A percentile compares a stretch with the other conserved stretches of the same genome.
Evolutionary conservation across 1,140 invertebrate genomes (phyloP).

Genomic region (Apis florea): DNA sequence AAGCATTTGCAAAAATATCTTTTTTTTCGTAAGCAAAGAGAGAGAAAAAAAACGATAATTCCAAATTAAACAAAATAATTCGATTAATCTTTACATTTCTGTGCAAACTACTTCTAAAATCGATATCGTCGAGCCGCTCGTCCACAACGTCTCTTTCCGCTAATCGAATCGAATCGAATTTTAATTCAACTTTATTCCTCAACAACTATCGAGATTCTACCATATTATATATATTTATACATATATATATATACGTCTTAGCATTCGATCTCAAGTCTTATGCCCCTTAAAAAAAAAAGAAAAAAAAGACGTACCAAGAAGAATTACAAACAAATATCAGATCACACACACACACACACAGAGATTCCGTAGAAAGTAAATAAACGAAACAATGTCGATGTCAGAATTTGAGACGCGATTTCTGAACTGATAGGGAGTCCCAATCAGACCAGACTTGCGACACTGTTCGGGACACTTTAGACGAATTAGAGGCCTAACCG

Average conservation of each 20-base stretch:
- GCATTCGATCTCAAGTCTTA: constrained; percentile 2
- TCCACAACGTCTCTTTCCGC: neutral
- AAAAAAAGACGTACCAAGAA: neutral
- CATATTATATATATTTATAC: neutral
- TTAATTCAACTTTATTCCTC: neutral
- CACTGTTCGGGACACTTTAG: constrained; percentile 72
- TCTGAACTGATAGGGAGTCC: constrained; percentile 1
- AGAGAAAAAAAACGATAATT: too few relatives aligned
- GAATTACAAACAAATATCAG: neutral
- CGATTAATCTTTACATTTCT: too few relatives aligned
- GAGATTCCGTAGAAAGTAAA: neutral
- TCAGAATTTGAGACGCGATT: constrained; percentile 15
- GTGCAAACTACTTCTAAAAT: too few relatives aligned
- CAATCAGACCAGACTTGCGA: constrained; percentile 47
- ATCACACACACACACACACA: too few relatives aligned
- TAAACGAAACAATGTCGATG: constrained; percentile 41
- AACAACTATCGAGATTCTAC: constrained; percentile 30
- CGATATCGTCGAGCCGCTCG: neutral
- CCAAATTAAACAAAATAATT: too few relatives aligned
- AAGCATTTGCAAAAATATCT: too few relatives aligned
- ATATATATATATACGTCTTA: neutral
- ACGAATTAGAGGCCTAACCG: constrained; percentile 72
- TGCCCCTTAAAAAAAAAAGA: neutral
- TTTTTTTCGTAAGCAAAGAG: too few relatives aligned
- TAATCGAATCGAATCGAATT: neutral